Conservation (phyloP, 2,888 invertebrate genomes). For the Axea sp. region DNA sequence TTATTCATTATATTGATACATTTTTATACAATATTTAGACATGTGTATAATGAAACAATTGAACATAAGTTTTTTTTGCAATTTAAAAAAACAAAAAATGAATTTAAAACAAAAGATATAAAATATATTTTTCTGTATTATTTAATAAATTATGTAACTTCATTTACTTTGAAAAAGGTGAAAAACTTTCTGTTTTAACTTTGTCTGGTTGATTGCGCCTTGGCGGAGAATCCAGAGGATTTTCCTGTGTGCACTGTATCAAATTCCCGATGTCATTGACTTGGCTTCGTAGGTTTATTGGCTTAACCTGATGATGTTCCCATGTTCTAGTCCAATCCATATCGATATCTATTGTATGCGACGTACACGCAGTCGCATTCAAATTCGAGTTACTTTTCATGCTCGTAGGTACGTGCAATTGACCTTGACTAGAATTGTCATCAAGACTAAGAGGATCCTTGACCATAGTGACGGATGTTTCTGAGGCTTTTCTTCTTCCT, state of each 20-base stretch:
- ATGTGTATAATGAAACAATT: too few species aligned
- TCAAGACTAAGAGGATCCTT: slow-evolving; percentile 67
- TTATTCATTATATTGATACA: too few species aligned
- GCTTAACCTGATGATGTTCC: slow-evolving; percentile 70
- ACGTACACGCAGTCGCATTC: slow-evolving; percentile 57
- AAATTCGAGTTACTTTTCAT: slow-evolving; percentile 59
- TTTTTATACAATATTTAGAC: too few species aligned
- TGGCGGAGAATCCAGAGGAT: slow-evolving; percentile 69
- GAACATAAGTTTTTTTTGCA: too few species aligned
- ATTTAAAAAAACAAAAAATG: too few species aligned
- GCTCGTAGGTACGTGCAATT: slow-evolving; percentile 59
- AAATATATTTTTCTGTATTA: neutral
- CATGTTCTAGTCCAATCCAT: slow-evolving; percentile 75
- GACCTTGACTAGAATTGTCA: slow-evolving; percentile 68
- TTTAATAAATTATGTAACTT: too few species aligned
- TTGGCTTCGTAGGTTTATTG: slow-evolving; percentile 63
- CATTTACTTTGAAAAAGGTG: slow-evolving; percentile 72
- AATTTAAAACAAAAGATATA: too few species aligned
- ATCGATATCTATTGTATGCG: slow-evolving; percentile 70
- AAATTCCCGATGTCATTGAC: slow-evolving; percentile 65
- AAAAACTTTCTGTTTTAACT: slow-evolving; percentile 67
- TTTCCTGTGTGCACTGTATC: slow-evolving; percentile 64
- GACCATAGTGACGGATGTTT: slow-evolving; percentile 53
- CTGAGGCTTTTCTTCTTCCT: slow-evolving; percentile 74
- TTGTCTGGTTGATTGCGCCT: slow-evolving; percentile 57